Evolutionary conservation across 2,113 vertebrate genomes (phyloP), one percentile per base, ranked within the genome.

Genomic region (Corythoichthys intestinalis): DNA sequence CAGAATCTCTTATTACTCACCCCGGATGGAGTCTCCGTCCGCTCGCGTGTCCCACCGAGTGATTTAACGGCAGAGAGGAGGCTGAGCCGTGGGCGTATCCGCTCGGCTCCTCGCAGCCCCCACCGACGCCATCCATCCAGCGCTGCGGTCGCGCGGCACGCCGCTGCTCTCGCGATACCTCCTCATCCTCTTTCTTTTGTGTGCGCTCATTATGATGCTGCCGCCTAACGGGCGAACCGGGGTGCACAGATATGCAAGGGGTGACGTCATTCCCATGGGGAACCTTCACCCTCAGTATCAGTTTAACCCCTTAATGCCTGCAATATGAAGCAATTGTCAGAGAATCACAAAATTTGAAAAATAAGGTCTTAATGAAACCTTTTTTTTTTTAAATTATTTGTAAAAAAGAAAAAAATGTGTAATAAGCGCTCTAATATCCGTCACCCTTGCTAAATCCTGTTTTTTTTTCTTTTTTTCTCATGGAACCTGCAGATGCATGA

Each of bases 161-260:
- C 17, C 73, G 69, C 80, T 64, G 79, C 69, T 90, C 88, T 90
- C 89, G 89, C 89, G 86, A 90, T 89, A 90, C 59, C 76, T 66
- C 78, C 10, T 49, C 9, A 38, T n/a, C 9, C 11, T 9, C 8
- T 48, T 39, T 44, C 12, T 14, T 39, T 39, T 84, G 86, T 86
- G 9, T 8, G 13, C 60, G 50, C 50, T 53, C 73, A 10, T 80
- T 77, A 35, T 68, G 66, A 77, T 85, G 80, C 66, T 77, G 82
- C 86, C 85, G 69, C 85, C 87, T 81, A 41, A 73, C 65, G 87
- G 86, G 46, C 76, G 6, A 53, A 34, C 41, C 56, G 7, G 28
- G 2, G 38, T 1, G 34, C 2, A 37, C 12, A 14, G 14, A 37
- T 35, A 37, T 14, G 17, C 4, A 50, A 63, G 39, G 38, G 70